Evolutionary conservation across 2,113 vertebrate genomes (phyloP), one percentile per base, ranked within the genome.

Genomic region (Trematocara unimaculatum): DNA sequence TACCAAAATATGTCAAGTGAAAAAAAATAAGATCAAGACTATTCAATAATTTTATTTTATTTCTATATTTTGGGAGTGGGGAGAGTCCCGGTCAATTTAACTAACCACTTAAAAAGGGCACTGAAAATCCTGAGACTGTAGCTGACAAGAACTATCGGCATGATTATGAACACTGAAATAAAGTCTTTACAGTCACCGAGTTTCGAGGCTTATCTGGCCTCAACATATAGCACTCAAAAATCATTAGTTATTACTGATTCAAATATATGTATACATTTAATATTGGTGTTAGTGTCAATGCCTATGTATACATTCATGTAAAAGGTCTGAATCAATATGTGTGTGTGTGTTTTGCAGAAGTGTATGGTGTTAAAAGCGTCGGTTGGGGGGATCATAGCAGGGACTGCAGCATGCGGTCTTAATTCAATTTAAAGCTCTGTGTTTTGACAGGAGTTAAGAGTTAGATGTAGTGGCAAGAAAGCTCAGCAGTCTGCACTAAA

Each of bases 351-450:
- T 82, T 8, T 26, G 29, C 79, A 82, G 80, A 80, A 58, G 83
- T 83, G 89, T 77, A 62, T 95, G 94, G 97, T 97, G 97, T 96
- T 86, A 85, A 97, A 97, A 97, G 96, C 96, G 94, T 84, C 96
- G 94, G 97, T 90, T 93, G 58, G 96, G 97, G 97, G 85, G 86
- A 93, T 97, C 96, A 93, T 64, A 64, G 86, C 93, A 93, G 95
- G 96, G 93, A 95, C 95, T 95, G 88, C 95, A 96, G 96, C 95
- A 96, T 96, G 95, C 95, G 94, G 96, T 96, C 97, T 96, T 98
- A 98, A 99, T 98, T 98, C 95, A 97, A 97, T 98, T 98, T 97
- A 95, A 96, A 90, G 89, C 85, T 86, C 91, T 87, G 84, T 97
- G 91, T 97, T 97, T 97, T 95, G 96, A 97, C 96, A 96, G 96